phyloP scores from a whole-genome alignment of 2,888 invertebrate genomes.

The Philaethria dido region DNA sequence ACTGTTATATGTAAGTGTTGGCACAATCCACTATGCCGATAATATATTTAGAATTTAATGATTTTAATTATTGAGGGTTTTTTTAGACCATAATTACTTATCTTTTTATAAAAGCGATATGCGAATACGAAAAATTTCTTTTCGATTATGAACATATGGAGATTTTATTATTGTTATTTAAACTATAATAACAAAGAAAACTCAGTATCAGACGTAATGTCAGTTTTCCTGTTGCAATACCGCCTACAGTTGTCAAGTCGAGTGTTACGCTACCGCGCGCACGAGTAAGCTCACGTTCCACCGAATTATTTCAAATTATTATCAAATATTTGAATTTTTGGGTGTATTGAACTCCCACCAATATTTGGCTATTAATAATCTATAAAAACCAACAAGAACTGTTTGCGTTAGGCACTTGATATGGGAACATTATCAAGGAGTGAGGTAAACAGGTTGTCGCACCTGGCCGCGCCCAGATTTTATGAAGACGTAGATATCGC shows the following conservation, averaged over 20 bases:
- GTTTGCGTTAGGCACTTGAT: slow-evolving; percentile 76
- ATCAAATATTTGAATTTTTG: slow-evolving; percentile 62
- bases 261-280: slow-evolving; percentile 23
- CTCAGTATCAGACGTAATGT: background rate
- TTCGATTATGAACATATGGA: too few relatives aligned
- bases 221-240: background rate
- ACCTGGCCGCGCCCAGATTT: slow-evolving; percentile 43
- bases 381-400: slow-evolving; percentile 75
- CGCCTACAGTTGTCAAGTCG: slow-evolving; percentile 4
- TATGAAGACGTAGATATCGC: slow-evolving; percentile 31
- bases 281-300: slow-evolving; percentile 22
- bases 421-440: slow-evolving; percentile 62
- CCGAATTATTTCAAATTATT: slow-evolving; percentile 45
- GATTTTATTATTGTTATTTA: background rate
- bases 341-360: slow-evolving; percentile 68
- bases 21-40: too few relatives aligned
- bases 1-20: too few relatives aligned
- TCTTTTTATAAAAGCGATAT: too few relatives aligned
- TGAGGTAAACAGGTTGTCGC: slow-evolving; percentile 68
- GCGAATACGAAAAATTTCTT: too few relatives aligned
- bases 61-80: too few relatives aligned
- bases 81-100: too few relatives aligned
- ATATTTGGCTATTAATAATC: slow-evolving; percentile 64
- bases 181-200: background rate
- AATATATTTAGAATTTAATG: too few relatives aligned